Base-by-base conservation (phyloP, 2,113 vertebrate genomes). In the Lepisosteus oculatus region DNA sequence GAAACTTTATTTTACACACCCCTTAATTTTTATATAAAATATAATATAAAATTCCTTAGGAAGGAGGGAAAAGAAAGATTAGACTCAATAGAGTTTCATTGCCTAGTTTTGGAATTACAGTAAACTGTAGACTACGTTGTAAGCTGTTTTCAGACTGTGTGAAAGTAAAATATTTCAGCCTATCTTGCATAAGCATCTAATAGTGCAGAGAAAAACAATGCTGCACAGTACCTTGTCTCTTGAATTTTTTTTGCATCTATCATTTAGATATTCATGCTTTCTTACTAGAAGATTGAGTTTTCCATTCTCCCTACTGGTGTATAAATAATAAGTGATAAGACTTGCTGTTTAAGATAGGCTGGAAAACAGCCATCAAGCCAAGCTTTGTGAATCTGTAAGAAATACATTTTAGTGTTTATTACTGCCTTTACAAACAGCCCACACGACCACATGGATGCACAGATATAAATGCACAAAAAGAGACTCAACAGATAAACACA, bases 241-340 rank as follows among this genome's bases (percentile, higher is more conserved):
- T 8, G 13, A 13, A 15, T 86, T 89, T 88, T 17, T 88, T 88
- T 90, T 85, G 86, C 85, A 77, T 86, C 83, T 84, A 84, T 85
- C 87, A 88, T 62, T 44, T 44, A 73, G 72, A 73, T 67, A 85
- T 87, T 86, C 86, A 85, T 79, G 70, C 71, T 77, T 85, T 86
- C 85, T 87, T 84, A 86, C 85, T 81, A 85, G 84, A 81, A 61
- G 59, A 61, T 61, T 61, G 59, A 15, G 59, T 88, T 88, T 86
- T 88, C 87, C 88, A 88, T 86, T 89, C 88, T 89, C 88, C 82
- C 84, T 77, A 81, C 75, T 85, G 86, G 81, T 86, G 87, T 81
- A 83, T 85, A 88, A 89, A 86, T 88, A 89, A 88, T 86, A 84
- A 81, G 65, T 81, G 87, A 89, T 89, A 89, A 87, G 84, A 72